Percentiles rank a stretch among this genome's conserved stretches.
Conservation (phyloP, 1,140 invertebrate species). For the Zaprionus kolodkinae region DNA sequence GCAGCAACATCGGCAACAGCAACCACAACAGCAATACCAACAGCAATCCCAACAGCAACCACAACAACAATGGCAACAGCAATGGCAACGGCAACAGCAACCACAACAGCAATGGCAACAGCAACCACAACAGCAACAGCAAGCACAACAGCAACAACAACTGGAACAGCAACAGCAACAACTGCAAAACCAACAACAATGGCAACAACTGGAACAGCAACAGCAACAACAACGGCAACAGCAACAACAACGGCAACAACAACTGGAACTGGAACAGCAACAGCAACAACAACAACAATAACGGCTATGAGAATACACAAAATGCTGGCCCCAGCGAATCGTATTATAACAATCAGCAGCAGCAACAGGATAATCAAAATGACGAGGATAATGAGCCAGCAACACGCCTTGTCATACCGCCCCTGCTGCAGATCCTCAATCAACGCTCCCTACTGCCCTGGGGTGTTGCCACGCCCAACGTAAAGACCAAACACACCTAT, state of each 20-base stretch:
- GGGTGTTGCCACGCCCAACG: not conserved
- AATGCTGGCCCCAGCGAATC: not conserved
- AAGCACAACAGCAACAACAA: not conserved
- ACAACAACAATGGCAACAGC: not conserved
- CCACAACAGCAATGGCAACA: not conserved
- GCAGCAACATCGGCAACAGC: not conserved
- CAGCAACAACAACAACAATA: too few relatives aligned
- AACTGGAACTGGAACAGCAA: too few relatives aligned
- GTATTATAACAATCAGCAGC: not conserved
- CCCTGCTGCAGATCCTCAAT: constrained; percentile 7
- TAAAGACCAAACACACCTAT: not conserved
- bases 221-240: too few relatives aligned
- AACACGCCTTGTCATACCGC: not conserved
- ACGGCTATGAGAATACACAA: too few relatives aligned
- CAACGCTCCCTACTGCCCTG: not conserved
- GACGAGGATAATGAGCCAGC: not conserved
- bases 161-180: not conserved
- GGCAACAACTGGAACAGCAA: not conserved
- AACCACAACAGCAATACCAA: not conserved
- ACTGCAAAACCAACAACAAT: not conserved
- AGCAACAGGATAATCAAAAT: not conserved
- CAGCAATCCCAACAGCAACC: not conserved
- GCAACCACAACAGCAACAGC: not conserved
- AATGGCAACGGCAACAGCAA: not conserved
- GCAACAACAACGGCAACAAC: too few relatives aligned